These are phyloP conservation scores for Cyclargus thomasi DNA, from an alignment of 1,140 invertebrate genomes.

Conservation along the genomic window DNA sequence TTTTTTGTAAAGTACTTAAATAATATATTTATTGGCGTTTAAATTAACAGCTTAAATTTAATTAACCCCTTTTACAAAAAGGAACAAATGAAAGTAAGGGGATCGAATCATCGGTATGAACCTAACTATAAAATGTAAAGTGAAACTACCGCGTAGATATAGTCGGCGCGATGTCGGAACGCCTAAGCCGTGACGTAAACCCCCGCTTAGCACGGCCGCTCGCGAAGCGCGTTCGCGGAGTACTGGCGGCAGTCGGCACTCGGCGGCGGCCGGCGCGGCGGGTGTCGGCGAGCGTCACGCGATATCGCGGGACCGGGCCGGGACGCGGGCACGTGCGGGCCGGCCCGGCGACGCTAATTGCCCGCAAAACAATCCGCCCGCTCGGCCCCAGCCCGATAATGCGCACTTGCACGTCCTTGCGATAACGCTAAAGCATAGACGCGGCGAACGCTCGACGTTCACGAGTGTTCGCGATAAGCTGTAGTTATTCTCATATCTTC, in stretches of 20 bases:
- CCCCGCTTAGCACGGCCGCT: conserved; percentile 38
- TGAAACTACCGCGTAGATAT: background rate
- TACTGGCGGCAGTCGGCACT: conserved; percentile 56
- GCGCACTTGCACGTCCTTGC: conserved; percentile 40
- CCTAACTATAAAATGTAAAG: conserved; percentile 5
- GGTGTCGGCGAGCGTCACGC: conserved; percentile 27
- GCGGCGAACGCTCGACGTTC: background rate
- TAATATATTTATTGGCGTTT: background rate
- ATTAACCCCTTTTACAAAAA: background rate
- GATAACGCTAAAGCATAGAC: conserved; percentile 21
- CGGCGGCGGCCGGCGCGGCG: conserved; percentile 36
- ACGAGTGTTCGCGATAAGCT: background rate
- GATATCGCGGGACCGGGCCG: conserved; percentile 42
- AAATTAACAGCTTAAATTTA: background rate
- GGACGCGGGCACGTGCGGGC: conserved; percentile 46
- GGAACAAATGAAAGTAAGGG: background rate
- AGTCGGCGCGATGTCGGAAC: conserved; percentile 24
- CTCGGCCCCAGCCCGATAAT: conserved; percentile 53
- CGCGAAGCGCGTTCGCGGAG: conserved; percentile 57
- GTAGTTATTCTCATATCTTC: background rate
- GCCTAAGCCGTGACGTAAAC: conserved; percentile 11
- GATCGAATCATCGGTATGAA: background rate
- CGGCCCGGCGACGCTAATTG: conserved; percentile 64
- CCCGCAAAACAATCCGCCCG: conserved; percentile 68
- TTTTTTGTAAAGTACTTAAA: background rate